Conservation (phyloP, 2,888 invertebrate genomes). For the Dynastes hyllus region DNA sequence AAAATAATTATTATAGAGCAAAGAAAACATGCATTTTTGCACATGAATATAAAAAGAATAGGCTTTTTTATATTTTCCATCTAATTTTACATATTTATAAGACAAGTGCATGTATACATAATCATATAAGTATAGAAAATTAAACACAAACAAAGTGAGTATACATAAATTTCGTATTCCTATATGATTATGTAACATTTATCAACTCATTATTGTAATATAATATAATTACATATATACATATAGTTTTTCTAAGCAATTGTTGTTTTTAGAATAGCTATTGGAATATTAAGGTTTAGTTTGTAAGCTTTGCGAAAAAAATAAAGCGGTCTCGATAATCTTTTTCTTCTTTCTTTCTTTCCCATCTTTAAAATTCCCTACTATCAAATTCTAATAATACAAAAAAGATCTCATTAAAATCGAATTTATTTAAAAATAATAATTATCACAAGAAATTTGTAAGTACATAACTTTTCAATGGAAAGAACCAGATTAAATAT, state of each 20-base stretch:
- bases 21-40: conserved; percentile 62
- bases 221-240: conserved; percentile 71
- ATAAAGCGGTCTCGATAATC: conserved; percentile 70
- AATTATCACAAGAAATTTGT: not conserved
- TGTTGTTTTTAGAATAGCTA: conserved; percentile 72
- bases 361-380: not conserved
- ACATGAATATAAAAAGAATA: conserved; percentile 67
- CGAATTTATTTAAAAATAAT: not conserved
- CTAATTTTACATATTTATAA: conserved; percentile 60
- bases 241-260: conserved; percentile 73
- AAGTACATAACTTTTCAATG: not conserved
- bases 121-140: conserved; percentile 55
- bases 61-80: conserved; percentile 70
- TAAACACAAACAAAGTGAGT: no score
- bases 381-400: not conserved
- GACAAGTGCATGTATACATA: conserved; percentile 58
- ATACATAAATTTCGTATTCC: conserved; percentile 60
- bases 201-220: conserved; percentile 69
- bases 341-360: conserved; percentile 19
- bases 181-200: conserved; percentile 66
- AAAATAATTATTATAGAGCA: conserved; percentile 50
- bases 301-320: conserved; percentile 71
- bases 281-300: conserved; percentile 71
- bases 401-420: not conserved
- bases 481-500: not conserved